A percentile compares a stretch with the other conserved stretches of the same genome.
Evolutionary conservation across 2,888 invertebrate species (phyloP).

Genomic region (Spicauda simplicius): DNA sequence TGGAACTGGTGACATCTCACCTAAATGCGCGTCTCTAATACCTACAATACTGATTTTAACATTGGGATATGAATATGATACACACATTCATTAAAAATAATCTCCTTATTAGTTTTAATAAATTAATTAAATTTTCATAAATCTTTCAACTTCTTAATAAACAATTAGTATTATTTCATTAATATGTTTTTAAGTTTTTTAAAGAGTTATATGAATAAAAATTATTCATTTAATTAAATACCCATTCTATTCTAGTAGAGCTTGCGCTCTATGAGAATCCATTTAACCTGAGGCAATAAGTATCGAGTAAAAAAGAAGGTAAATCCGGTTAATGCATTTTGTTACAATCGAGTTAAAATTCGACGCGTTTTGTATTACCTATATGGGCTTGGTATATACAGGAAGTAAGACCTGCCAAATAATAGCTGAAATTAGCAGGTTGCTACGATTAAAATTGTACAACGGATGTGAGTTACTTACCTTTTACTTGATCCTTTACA

Average conservation of each 20-base stretch:
- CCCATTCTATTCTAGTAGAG: slow-evolving; percentile 38
- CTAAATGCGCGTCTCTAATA: too few relatives aligned
- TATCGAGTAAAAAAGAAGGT: slow-evolving; percentile 74
- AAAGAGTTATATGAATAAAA: too few relatives aligned
- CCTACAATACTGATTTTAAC: too few relatives aligned
- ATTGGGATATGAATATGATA: too few relatives aligned
- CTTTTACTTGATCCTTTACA: background rate
- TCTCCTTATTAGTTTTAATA: too few relatives aligned
- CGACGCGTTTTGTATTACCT: slow-evolving; percentile 33
- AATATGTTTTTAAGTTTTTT: too few relatives aligned
- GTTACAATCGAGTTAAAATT: slow-evolving; percentile 36
- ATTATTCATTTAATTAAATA: too few relatives aligned
- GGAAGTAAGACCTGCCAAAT: slow-evolving; percentile 47
- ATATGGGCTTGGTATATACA: slow-evolving; percentile 40
- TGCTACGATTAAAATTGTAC: slow-evolving; percentile 14
- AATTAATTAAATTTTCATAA: too few relatives aligned
- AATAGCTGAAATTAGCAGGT: slow-evolving; percentile 30
- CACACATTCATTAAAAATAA: too few relatives aligned
- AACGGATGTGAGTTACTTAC: slow-evolving; percentile 20
- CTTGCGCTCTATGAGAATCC: slow-evolving; percentile 45
- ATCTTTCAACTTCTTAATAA: too few relatives aligned
- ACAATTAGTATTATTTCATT: too few relatives aligned
- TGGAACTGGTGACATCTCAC: too few relatives aligned
- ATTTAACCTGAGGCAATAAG: slow-evolving; percentile 57
- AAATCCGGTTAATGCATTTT: slow-evolving; percentile 65